A percentile compares a stretch with the other conserved stretches of the same genome.
phyloP scores from a whole-genome alignment of 2,113 vertebrate species.

The Atlantisia rogersi region DNA sequence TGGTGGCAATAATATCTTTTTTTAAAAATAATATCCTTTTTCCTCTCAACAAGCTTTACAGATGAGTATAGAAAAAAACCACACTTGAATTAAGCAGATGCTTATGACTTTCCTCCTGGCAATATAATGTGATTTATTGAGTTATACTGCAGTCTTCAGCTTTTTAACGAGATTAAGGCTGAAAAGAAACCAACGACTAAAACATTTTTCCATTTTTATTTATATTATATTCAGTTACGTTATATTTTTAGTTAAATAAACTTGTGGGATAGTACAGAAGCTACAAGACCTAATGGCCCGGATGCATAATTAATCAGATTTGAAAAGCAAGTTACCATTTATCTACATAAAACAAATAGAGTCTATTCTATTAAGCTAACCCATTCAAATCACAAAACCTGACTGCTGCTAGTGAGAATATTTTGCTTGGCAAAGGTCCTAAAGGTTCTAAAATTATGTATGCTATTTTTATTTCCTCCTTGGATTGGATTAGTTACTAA shows the following conservation, averaged over 20 bases:
- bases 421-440: constrained; percentile 76
- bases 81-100: constrained; percentile 46
- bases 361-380: constrained; percentile 56
- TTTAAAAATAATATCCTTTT: not conserved
- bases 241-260: constrained; percentile 49
- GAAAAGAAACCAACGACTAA: constrained; percentile 38
- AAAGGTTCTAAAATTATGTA: constrained; percentile 80
- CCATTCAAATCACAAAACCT: constrained; percentile 67
- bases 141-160: constrained; percentile 42
- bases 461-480: constrained; percentile 81
- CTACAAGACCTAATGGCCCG: constrained; percentile 1
- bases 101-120: constrained; percentile 45
- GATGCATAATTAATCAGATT: constrained; percentile 21
- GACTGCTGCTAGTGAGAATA: constrained; percentile 73
- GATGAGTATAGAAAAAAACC: not conserved
- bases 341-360: constrained; percentile 33
- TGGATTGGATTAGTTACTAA: constrained; percentile 81
- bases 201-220: constrained; percentile 26
- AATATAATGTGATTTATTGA: constrained; percentile 50
- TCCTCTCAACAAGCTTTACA: not conserved
- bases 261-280: not conserved
- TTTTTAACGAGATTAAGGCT: constrained; percentile 62
- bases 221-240: not conserved
- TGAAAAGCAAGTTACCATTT: constrained; percentile 3
- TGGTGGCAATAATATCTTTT: not conserved